Evolutionary conservation across 2,113 vertebrate genomes (phyloP).

Genomic region (Hystrix cristata): DNA sequence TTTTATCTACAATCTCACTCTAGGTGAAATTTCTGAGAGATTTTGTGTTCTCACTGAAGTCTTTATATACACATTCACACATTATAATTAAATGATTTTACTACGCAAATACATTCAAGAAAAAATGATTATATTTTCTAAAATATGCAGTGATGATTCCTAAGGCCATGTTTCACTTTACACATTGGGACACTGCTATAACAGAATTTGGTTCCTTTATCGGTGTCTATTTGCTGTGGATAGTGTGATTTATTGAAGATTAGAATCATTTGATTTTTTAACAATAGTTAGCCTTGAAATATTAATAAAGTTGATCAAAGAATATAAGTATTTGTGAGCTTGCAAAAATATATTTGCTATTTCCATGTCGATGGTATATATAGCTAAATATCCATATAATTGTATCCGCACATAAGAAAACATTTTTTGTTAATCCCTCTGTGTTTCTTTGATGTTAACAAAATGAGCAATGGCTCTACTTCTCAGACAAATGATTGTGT

Average conservation of each 20-base stretch:
- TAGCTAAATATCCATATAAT: neutral
- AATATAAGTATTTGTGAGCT: neutral
- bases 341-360: neutral
- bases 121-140: constrained; percentile 74
- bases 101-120: constrained; percentile 75
- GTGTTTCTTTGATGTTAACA: neutral
- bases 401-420: neutral
- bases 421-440: neutral
- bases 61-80: constrained; percentile 80
- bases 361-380: neutral
- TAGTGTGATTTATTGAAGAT: constrained; percentile 54
- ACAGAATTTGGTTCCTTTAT: constrained; percentile 34
- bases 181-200: constrained; percentile 20
- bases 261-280: constrained; percentile 8
- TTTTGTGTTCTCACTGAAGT: constrained; percentile 75
- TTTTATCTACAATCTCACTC: constrained; percentile 73
- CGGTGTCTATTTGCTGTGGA: constrained; percentile 31
- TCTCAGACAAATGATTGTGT: neutral
- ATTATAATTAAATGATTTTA: constrained; percentile 75
- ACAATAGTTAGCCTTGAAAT: neutral
- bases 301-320: neutral
- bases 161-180: constrained; percentile 69
- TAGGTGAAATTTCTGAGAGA: constrained; percentile 75
- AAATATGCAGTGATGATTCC: constrained; percentile 78
- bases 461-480: neutral